Percentiles rank a stretch among this genome's conserved stretches.
These are phyloP conservation scores for Thecocarcelia acutangulata DNA, from an alignment of 2,888 invertebrate species.

Conservation along the genomic window DNA sequence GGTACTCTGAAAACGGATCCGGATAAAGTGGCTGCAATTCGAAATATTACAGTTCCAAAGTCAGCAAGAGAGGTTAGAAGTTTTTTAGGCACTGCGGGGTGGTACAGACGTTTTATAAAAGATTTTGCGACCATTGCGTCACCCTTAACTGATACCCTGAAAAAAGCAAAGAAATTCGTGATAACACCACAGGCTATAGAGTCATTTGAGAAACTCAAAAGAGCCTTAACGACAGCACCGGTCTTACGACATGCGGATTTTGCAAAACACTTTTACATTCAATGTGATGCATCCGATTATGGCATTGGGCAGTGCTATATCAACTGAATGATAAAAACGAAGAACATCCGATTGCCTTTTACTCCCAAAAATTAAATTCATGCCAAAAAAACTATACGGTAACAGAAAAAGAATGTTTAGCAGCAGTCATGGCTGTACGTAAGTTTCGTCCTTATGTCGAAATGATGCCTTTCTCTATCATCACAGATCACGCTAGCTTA, in stretches of 20 bases:
- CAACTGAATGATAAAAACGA: background rate
- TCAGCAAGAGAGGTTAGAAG: background rate
- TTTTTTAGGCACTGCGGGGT: background rate
- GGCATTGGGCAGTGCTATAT: background rate
- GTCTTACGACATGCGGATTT: background rate
- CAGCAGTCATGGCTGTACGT: background rate
- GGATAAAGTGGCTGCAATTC: background rate
- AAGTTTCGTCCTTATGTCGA: background rate
- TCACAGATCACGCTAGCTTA: too few species aligned
- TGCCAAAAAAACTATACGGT: background rate
- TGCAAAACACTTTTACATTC: background rate
- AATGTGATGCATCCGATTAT: background rate
- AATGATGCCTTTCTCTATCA: background rate
- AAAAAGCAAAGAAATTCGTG: background rate
- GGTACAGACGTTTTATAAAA: background rate
- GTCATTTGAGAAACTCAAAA: background rate
- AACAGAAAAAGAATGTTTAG: too few species aligned
- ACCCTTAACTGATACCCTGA: background rate
- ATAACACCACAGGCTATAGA: background rate
- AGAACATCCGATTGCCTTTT: background rate
- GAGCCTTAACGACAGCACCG: background rate
- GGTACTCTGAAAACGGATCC: background rate
- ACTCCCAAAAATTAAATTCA: background rate
- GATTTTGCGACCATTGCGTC: background rate
- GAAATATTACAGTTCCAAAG: background rate